phyloP scores from a whole-genome alignment of 2,113 vertebrate species.

The Platysteira castanea region DNA sequence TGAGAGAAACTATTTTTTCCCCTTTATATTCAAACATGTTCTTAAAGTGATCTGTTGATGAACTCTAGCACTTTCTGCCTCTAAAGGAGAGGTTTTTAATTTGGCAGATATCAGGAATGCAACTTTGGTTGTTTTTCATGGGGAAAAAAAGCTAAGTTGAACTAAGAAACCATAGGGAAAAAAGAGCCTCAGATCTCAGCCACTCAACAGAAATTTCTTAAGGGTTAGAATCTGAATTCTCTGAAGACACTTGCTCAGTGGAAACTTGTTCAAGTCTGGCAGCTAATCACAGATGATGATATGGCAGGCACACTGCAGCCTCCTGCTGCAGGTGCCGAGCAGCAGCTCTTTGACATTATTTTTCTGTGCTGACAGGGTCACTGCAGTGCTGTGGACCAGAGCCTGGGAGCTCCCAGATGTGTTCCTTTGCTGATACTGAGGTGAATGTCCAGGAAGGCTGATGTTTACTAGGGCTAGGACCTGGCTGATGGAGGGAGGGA shows the following conservation, averaged over 20 bases:
- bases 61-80: neutral
- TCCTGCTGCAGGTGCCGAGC: neutral
- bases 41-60: neutral
- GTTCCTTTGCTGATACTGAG: neutral
- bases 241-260: neutral
- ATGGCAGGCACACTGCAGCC: neutral
- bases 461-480: neutral
- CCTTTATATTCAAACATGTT: neutral
- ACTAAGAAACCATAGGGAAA: neutral
- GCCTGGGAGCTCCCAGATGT: neutral
- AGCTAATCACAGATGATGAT: neutral
- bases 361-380: neutral
- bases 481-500: neutral
- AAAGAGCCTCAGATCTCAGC: slow-evolving; percentile 18
- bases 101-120: neutral
- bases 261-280: neutral
- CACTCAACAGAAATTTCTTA: neutral
- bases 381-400: neutral
- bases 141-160: neutral
- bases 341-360: neutral
- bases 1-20: neutral
- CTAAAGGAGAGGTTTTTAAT: neutral
- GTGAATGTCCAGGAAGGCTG: neutral
- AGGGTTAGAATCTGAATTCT: slow-evolving; percentile 3
- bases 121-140: slow-evolving; percentile 7